Conservation (phyloP, 2,888 invertebrate genomes). For the Autographa pulchrina region DNA sequence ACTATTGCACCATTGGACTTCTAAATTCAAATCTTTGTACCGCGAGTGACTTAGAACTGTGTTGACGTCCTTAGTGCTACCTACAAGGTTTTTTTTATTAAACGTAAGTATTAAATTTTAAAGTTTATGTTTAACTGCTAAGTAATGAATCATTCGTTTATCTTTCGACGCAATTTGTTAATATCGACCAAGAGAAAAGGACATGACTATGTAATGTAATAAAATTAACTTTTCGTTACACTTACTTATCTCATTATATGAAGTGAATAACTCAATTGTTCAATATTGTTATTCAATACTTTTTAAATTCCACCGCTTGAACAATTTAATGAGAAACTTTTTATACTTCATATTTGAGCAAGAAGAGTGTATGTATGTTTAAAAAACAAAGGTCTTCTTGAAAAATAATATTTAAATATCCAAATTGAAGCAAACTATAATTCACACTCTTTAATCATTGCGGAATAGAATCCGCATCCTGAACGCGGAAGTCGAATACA, state of each 20-base stretch:
- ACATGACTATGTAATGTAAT: background rate
- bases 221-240: background rate
- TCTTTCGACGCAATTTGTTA: slow-evolving; percentile 19
- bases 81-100: background rate
- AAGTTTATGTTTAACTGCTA: slow-evolving; percentile 14
- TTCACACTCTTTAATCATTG: background rate
- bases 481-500: background rate
- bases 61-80: slow-evolving; percentile 33
- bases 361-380: too few relatives aligned
- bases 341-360: too few relatives aligned
- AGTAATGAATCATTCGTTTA: slow-evolving; percentile 18
- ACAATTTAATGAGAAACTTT: too few relatives aligned
- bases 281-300: too few relatives aligned
- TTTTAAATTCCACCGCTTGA: too few relatives aligned
- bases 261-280: too few relatives aligned
- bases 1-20: slow-evolving; percentile 9
- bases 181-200: slow-evolving; percentile 14
- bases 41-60: slow-evolving; percentile 13
- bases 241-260: background rate
- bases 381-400: too few relatives aligned
- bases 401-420: too few relatives aligned
- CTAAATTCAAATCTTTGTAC: slow-evolving; percentile 19
- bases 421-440: too few relatives aligned
- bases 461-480: background rate
- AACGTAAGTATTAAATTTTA: slow-evolving; percentile 39